Evolutionary conservation across 2,888 invertebrate species (phyloP), one percentile per base, ranked within the genome.

Genomic region (Cataglyphis albicans): DNA sequence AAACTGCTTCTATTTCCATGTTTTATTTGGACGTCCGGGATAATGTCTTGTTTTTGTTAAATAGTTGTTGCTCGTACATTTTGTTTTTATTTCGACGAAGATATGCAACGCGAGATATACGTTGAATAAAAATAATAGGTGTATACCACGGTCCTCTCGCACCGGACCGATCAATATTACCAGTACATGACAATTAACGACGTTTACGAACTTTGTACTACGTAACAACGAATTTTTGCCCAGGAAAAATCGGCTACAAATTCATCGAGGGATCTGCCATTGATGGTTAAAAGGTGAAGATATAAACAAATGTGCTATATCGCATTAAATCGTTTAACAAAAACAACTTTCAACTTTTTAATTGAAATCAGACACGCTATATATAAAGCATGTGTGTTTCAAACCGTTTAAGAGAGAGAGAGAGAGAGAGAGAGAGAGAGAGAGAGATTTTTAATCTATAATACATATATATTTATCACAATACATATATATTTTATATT

Each of bases 31-130:
- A 12, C 32, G 5, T 12, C n/a, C 25, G 4, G 12, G 70, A 61
- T 70, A 72, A 72, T 80, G 44, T 38, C 59, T 70, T 70, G 78
- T 72, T 80, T 80, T 80, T 80, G 61, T 80, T 80, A 80, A 80
- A 80, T 80, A 78, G 70, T 78, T 65, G 55, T 59, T 72, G 59
- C 5, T 5, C 44, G 15, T 48, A 18, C 48, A 61, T 80, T 80
- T 80, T 80, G 78, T 80, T 78, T 78, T 78, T 78, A 76, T 55
- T 67, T 67, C 25, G 41, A 29, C 18, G 29, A 52, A 18, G 38
- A 76, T 55, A 29, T 25, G 76, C 55, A 76, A 76, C 67, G 38
- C 52, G 38, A 76, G 55, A 76, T 67, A 76, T 67, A 72, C 76
- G 25, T 35, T 61, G 78, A 80, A 80, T 80, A 80, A 80, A 80